Conservation (phyloP, 2,113 vertebrate species). For the Serinus canaria region DNA sequence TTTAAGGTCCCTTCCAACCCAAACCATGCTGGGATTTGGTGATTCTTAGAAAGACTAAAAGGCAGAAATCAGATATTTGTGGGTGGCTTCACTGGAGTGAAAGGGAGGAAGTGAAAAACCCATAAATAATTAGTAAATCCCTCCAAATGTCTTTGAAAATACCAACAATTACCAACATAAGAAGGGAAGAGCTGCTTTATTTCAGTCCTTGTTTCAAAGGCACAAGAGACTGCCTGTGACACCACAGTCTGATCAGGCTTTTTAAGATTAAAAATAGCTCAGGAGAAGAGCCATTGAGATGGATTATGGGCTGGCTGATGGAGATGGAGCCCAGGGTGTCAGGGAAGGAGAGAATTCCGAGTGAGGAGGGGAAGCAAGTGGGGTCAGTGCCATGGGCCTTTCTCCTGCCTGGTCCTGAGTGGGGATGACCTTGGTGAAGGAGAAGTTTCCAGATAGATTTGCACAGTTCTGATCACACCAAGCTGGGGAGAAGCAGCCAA, state of each 20-base stretch:
- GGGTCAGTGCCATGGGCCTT: neutral
- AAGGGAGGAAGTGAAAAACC: neutral
- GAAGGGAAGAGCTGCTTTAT: slow-evolving; percentile 8
- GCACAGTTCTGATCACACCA: neutral
- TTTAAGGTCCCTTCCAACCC: neutral
- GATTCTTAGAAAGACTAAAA: neutral
- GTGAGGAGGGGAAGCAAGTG: slow-evolving; percentile 6
- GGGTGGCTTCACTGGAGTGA: neutral
- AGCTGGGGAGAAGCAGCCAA: neutral
- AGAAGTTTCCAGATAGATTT: neutral
- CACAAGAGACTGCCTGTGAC: slow-evolving; percentile 9
- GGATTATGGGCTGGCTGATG: slow-evolving; percentile 47
- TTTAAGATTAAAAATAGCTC: slow-evolving; percentile 63
- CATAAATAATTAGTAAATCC: neutral
- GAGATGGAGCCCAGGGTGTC: slow-evolving; percentile 2
- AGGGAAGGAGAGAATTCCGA: neutral
- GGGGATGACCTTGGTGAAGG: neutral
- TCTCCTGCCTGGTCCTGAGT: neutral
- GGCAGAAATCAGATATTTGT: neutral
- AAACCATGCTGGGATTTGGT: neutral
- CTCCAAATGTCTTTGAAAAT: slow-evolving; percentile 13
- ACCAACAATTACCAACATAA: slow-evolving; percentile 9
- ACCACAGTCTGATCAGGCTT: slow-evolving; percentile 28
- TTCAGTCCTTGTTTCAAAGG: slow-evolving; percentile 32
- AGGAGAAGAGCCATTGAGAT: slow-evolving; percentile 59